These are phyloP conservation scores for Epinotia bilunana DNA, from an alignment of 2,888 invertebrate genomes.

Conservation along the genomic window DNA sequence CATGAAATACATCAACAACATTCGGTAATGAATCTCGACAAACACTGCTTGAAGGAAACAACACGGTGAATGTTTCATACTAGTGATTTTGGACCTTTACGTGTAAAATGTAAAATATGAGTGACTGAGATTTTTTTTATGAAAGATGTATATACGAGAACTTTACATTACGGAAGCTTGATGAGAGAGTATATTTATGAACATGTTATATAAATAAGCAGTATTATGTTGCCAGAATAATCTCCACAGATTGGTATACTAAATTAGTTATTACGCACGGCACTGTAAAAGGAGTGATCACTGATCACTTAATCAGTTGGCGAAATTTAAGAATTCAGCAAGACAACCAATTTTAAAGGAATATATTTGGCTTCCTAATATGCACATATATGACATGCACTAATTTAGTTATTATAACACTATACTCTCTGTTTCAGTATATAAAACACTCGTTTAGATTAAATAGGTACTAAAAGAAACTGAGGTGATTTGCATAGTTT, in stretches of 20 bases:
- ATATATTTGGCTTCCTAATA: background rate
- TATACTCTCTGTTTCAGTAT: too few species aligned
- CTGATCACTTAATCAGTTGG: background rate
- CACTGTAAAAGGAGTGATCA: background rate
- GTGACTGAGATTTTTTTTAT: too few species aligned
- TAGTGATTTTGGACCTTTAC: background rate
- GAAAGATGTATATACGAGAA: conserved; percentile 44
- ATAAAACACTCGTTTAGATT: background rate
- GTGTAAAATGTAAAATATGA: background rate
- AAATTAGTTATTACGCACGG: background rate
- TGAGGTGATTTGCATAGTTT: background rate
- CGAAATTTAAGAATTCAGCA: background rate
- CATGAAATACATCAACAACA: conserved; percentile 85
- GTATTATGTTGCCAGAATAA: too few species aligned
- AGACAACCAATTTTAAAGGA: background rate
- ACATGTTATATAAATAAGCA: background rate
- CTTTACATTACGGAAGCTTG: background rate
- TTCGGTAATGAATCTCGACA: conserved; percentile 68
- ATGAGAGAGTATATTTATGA: background rate
- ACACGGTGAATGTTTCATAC: background rate
- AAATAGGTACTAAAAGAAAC: background rate
- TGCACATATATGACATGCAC: background rate
- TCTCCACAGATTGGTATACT: background rate
- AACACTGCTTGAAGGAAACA: too few species aligned
- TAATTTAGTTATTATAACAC: too few species aligned